Evolutionary conservation across 2,888 invertebrate species (phyloP), one percentile per base, ranked within the genome.

Genomic region (Troides oblongomaculatus): DNA sequence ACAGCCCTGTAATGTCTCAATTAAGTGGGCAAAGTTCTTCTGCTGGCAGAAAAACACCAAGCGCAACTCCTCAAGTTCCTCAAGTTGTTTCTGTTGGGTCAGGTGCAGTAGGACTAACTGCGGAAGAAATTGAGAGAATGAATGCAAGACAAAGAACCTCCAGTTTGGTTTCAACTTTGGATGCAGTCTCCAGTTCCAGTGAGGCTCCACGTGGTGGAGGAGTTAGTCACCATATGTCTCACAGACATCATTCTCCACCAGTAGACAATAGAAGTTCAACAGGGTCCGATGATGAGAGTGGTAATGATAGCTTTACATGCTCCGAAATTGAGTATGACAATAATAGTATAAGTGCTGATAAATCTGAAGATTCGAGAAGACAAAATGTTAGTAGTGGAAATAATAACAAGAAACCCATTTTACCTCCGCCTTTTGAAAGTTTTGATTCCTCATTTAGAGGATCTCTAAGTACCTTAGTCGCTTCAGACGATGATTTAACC

Each of bases 291-390:
- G 97, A 98, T 78, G 98, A 98, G 84, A 98, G 98, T 87, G 96
- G 96, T 74, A 98, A 99, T 88, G 99, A 99, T 84, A 98, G 98
- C 78, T 99, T 99, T 91, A 99, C 99, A 17, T 99, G 99, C 90
- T 99, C 99, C 0, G 99, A 99, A 92, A 98, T 98, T 83, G 99
- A 99, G 87, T 98, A 98, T 84, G 98, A 98, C 81, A 97, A 98
- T 83, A 96, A 97, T 80, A 97, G 97, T 79, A 92, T 97, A 73
- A 95, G 95, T 68, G 97, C 96, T 21, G 97, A 97, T 81, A 97
- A 97, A 81, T 93, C 94, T 70, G 95, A 95, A 76, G 94, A 94
- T 76, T 93, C 94, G 58, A 90, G 94, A 71, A 93, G 94, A 77
- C 89, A 84, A 74, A 94, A 94, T 77, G 92, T 94, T 23, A 93